A percentile compares a stretch with the other conserved stretches of the same genome.
Evolutionary conservation across 2,797 vertebrate genomes (phyloP).

Genomic region (Taenioides sp.): DNA sequence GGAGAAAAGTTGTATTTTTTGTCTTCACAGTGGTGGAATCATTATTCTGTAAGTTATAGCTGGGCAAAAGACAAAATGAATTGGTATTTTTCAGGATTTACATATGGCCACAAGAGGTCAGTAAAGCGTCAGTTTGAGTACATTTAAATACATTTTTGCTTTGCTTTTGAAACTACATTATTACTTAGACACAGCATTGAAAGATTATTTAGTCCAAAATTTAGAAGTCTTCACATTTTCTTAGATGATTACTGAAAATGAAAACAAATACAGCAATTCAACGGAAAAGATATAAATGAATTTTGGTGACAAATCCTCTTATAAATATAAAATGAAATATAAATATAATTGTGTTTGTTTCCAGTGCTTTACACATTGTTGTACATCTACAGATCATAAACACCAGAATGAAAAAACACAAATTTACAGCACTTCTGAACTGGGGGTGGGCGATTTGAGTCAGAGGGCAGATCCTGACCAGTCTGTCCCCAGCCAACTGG

Average conservation of each 20-base stretch:
- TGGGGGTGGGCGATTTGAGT: conserved; percentile 16
- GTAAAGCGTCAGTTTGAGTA: background rate
- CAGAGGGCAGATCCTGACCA: conserved; percentile 9
- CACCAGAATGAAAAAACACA: background rate
- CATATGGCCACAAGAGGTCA: background rate
- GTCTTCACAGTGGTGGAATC: background rate
- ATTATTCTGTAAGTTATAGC: background rate
- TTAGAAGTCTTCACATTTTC: no score
- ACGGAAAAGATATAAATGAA: no score
- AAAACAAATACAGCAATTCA: no score
- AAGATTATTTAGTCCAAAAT: no score
- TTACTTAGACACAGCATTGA: no score
- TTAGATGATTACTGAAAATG: no score
- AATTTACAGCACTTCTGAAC: conserved; percentile 2
- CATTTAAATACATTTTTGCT: background rate
- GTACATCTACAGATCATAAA: background rate
- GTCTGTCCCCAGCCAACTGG: background rate
- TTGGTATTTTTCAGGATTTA: background rate
- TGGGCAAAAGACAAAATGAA: no score
- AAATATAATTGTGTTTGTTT: no score
- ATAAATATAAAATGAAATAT: no score
- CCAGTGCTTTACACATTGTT: background rate
- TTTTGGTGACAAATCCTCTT: no score
- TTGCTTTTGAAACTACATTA: no score
- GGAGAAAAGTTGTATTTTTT: background rate